Conservation (phyloP, 2,113 vertebrate genomes). For the Tamias sibiricus region DNA sequence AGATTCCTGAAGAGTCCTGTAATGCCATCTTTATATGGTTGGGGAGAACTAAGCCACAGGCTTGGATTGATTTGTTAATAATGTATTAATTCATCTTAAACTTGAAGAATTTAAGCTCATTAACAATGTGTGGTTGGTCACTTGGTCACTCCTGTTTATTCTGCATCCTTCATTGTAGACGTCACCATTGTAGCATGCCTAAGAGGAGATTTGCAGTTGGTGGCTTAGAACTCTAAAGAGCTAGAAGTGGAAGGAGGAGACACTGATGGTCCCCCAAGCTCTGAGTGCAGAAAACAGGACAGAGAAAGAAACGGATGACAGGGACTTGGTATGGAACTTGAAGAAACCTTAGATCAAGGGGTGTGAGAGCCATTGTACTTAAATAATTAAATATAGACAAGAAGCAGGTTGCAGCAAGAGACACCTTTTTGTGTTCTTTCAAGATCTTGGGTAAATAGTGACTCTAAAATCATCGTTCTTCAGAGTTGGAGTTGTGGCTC, state of each 20-base stretch:
- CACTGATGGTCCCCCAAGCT: background rate
- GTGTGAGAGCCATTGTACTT: background rate
- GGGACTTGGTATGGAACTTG: background rate
- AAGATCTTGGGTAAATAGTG: background rate
- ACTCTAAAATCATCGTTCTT: background rate
- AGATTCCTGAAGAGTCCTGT: background rate
- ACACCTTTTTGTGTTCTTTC: background rate
- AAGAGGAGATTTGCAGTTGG: too few species aligned
- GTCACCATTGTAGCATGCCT: rapidly evolving
- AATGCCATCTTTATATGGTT: background rate
- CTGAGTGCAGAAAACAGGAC: background rate
- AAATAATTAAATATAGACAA: background rate
- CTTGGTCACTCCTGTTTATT: background rate
- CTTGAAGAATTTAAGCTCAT: background rate
- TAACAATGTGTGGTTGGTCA: too few species aligned
- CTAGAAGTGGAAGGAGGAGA: background rate
- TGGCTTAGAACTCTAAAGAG: background rate
- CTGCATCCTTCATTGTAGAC: background rate
- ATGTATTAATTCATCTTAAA: background rate
- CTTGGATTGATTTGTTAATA: background rate
- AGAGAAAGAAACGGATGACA: background rate
- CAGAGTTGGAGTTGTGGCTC: too few species aligned
- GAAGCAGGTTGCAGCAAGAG: background rate
- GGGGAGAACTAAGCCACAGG: background rate
- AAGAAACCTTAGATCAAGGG: background rate